Evolutionary conservation across 2,113 vertebrate genomes (phyloP), one percentile per base, ranked within the genome.

Genomic region (Tetrao urogallus): DNA sequence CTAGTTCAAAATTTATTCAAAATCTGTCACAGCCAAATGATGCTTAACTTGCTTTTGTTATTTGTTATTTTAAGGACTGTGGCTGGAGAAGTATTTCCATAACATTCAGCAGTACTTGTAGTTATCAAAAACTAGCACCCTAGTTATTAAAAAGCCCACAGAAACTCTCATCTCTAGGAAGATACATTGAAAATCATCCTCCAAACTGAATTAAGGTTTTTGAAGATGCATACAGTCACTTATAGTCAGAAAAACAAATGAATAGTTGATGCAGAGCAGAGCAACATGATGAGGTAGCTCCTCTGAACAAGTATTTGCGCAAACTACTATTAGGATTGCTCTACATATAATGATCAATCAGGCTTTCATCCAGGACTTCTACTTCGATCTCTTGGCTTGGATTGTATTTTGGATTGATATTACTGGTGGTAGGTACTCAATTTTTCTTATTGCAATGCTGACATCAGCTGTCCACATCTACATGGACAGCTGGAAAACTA

Each of bases 1-100:
- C 90, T 40, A 72, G 34, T 32, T 77, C 65, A 61, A 96, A 94
- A 90, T 93, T 40, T 69, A 25, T 86, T 92, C 83, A 63, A 69
- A 86, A 93, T 94, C 66, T 38, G 40, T 75, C 86, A 57, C 73
- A 82, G 36, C 18, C 34, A 40, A 75, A 54, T 13, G 2, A 74
- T 47, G 10, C 56, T 93, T 82, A 84, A 54, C 86, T 93, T 86
- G 57, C 86, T 75, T 4, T 38, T 78, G 86, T 61, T 93, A 38
- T 81, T 86, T 40, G 48, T 22, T 50, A 24, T 50, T 48, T 50
- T 71, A 21, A 88, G 70, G 34, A 45, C 30, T 88, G 75, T 70
- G 85, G 58, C 74, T 91, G 66, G 7, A 76, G 58, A 48, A 65
- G 22, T 18, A 27, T 61, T 28, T 13, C 2, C 30, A 19, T 48